Evolutionary conservation across 2,797 vertebrate species (phyloP).

Genomic region (Pogonophryne albipinna): DNA sequence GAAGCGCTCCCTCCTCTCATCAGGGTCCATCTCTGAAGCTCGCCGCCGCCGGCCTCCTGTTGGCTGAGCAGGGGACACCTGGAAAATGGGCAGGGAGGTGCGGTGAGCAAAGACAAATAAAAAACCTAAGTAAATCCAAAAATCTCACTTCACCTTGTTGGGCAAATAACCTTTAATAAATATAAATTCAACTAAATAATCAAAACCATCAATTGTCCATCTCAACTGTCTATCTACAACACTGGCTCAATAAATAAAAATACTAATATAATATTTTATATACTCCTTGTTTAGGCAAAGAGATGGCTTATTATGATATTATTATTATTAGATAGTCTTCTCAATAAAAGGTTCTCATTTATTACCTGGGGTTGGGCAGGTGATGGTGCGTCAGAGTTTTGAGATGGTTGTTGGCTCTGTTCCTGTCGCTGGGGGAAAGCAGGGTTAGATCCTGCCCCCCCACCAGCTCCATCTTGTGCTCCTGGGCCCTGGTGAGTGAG

Average conservation of each 20-base stretch:
- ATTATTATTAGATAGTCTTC: not conserved
- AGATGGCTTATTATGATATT: no score
- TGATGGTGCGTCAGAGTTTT: conserved; percentile 93
- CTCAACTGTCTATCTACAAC: not conserved
- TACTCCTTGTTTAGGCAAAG: not conserved
- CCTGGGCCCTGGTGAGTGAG: conserved; percentile 89
- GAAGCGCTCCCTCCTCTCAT: conserved; percentile 94
- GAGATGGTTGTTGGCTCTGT: conserved; percentile 90
- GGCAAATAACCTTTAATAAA: not conserved
- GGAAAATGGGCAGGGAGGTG: conserved; percentile 11
- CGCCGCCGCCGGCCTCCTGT: conserved; percentile 91
- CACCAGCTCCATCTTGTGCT: conserved; percentile 86
- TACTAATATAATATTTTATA: not conserved
- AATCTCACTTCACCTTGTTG: no score
- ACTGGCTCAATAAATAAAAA: not conserved
- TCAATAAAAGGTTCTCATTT: not conserved
- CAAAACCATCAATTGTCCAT: not conserved
- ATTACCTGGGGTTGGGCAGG: conserved; percentile 95
- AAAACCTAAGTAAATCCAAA: no score
- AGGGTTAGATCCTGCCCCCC: conserved; percentile 86
- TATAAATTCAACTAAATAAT: not conserved
- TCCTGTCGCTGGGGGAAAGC: conserved; percentile 91
- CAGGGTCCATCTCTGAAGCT: conserved; percentile 92
- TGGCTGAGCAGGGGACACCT: conserved; percentile 97
- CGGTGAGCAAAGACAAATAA: not conserved